A percentile compares a stretch with the other conserved stretches of the same genome.
These are phyloP conservation scores for Phalera bucephala DNA, from an alignment of 2,888 invertebrate species.

Conservation along the genomic window DNA sequence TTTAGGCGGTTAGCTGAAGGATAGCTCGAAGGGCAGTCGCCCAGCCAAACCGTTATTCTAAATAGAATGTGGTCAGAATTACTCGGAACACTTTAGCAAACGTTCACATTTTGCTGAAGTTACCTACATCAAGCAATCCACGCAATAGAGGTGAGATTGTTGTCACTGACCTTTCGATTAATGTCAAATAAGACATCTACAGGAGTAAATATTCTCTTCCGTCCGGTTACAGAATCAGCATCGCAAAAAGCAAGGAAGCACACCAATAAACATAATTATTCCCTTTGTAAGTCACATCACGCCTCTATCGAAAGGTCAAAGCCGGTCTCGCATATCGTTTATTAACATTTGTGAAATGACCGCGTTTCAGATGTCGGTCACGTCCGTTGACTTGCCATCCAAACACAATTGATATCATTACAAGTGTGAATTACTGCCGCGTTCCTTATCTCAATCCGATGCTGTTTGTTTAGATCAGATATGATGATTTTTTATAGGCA, in stretches of 20 bases:
- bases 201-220: no score
- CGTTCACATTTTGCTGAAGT: no score
- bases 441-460: conserved; percentile 12
- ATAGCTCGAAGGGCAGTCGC: no score
- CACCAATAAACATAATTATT: conserved; percentile 13
- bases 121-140: no score
- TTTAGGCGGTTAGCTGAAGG: no score
- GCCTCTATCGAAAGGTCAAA: conserved; percentile 23
- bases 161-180: no score
- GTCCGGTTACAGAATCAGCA: conserved; percentile 17
- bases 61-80: no score
- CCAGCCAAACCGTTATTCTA: no score
- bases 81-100: no score
- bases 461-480: conserved; percentile 15
- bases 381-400: conserved; percentile 21
- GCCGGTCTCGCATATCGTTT: conserved; percentile 9
- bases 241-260: conserved; percentile 20
- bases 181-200: no score
- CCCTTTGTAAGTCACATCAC: conserved; percentile 27
- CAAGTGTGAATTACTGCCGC: conserved; percentile 27
- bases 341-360: conserved; percentile 22
- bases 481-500: neutral
- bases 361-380: conserved; percentile 18
- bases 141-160: no score
- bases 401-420: conserved; percentile 29